Evolutionary conservation across 2,797 vertebrate genomes (phyloP).

Genomic region (Chromis chromis): DNA sequence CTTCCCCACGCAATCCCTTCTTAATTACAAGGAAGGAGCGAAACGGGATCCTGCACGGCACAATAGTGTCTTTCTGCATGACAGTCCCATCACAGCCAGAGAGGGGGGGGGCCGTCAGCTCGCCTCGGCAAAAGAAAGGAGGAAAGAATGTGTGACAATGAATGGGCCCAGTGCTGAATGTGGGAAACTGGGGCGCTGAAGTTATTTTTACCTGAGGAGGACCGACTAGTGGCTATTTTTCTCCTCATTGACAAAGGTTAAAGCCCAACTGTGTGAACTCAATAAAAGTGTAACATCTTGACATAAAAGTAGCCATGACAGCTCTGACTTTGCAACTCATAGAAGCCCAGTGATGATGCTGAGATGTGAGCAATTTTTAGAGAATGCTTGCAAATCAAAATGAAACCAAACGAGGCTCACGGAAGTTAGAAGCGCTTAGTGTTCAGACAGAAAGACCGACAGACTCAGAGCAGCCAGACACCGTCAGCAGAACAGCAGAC

Average conservation of each 20-base stretch:
- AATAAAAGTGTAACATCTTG: constrained; percentile 37
- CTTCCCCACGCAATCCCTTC: constrained; percentile 79
- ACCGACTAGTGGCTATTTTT: constrained; percentile 52
- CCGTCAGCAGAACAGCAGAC: constrained; percentile 71
- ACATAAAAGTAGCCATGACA: constrained; percentile 40
- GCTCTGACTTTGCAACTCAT: constrained; percentile 3
- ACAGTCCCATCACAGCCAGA: constrained; percentile 80
- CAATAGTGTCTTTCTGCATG: constrained; percentile 87
- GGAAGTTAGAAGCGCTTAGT: constrained; percentile 4
- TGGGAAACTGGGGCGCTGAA: constrained; percentile 69
- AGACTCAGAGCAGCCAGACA: constrained; percentile 59
- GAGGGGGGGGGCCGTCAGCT: constrained; percentile 57
- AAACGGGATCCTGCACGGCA: constrained; percentile 81
- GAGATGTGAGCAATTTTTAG: constrained; percentile 1
- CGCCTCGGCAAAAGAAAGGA: constrained; percentile 70
- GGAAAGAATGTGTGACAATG: constrained; percentile 81
- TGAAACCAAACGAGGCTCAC: constrained; percentile 9
- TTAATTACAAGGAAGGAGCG: constrained; percentile 85
- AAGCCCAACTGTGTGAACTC: constrained; percentile 27
- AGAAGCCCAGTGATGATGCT: background rate
- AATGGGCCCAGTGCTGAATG: constrained; percentile 70
- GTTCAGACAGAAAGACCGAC: constrained; percentile 27
- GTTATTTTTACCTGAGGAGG: constrained; percentile 78
- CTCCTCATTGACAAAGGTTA: constrained; percentile 63
- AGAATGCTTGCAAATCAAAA: constrained; percentile 15